phyloP scores from a whole-genome alignment of 2,797 vertebrate genomes.

The Tragelaphus oryx region DNA sequence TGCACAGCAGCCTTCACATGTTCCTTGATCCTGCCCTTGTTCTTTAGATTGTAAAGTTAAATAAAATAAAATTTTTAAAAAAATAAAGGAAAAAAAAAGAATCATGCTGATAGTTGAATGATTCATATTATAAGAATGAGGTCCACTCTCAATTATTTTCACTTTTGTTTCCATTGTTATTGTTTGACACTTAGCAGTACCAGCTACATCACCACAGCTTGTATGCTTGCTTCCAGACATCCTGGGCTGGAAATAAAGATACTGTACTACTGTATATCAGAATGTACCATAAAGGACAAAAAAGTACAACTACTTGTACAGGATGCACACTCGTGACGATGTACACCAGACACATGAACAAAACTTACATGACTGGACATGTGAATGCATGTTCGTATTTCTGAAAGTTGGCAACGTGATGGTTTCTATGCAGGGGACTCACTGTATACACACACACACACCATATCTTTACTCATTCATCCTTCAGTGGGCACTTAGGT shows the following conservation, averaged over 20 bases:
- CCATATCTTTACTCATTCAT: background rate
- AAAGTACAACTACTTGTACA: background rate
- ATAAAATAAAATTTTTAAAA: too few relatives aligned
- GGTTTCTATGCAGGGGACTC: background rate
- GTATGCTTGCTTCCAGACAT: background rate
- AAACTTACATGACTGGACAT: background rate
- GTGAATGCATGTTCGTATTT: background rate
- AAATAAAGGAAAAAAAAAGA: background rate
- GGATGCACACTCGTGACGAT: fast-evolving
- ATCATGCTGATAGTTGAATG: background rate
- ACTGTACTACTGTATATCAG: background rate
- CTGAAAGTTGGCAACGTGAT: background rate
- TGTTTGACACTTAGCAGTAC: background rate
- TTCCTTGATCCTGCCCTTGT: background rate
- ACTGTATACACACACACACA: background rate
- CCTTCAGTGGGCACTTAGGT: background rate
- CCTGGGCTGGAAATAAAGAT: background rate
- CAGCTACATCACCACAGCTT: background rate
- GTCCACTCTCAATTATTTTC: background rate
- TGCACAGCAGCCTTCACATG: background rate
- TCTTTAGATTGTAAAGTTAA: background rate
- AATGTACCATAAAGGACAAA: background rate
- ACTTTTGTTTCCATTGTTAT: background rate
- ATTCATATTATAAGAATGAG: background rate
- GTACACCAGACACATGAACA: background rate